phyloP scores from a whole-genome alignment of 2,113 vertebrate genomes.

The Scomber japonicus region DNA sequence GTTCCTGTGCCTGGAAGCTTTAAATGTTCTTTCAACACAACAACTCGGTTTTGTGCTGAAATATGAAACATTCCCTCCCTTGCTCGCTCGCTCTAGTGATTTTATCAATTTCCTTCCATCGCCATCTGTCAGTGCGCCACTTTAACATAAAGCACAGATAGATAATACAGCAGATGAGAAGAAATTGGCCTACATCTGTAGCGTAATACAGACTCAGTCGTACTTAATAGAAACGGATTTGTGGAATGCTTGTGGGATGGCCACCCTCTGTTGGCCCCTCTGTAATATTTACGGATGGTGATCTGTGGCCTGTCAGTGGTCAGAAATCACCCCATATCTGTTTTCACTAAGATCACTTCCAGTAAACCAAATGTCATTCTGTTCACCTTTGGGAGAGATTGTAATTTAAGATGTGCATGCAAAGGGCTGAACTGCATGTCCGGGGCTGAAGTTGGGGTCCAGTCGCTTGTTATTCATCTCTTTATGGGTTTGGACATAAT shows the following conservation, averaged over 20 bases:
- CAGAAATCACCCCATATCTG: constrained; percentile 81
- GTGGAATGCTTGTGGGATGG: constrained; percentile 81
- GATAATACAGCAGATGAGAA: constrained; percentile 44
- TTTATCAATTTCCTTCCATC: constrained; percentile 54
- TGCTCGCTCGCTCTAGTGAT: constrained; percentile 13
- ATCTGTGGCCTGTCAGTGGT: constrained; percentile 80
- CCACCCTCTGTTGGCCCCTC: constrained; percentile 76
- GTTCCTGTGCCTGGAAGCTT: neutral
- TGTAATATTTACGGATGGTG: constrained; percentile 79
- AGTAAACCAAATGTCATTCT: constrained; percentile 79
- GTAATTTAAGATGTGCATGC: constrained; percentile 74
- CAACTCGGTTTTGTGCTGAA: constrained; percentile 33
- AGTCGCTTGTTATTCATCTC: constrained; percentile 67
- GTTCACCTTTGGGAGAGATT: constrained; percentile 75
- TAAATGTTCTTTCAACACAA: constrained; percentile 43
- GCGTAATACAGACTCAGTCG: constrained; percentile 46
- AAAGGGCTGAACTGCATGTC: constrained; percentile 48
- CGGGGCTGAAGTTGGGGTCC: constrained; percentile 37
- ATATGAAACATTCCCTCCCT: constrained; percentile 44
- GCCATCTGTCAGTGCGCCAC: constrained; percentile 54
- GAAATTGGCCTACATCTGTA: constrained; percentile 47
- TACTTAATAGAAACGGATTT: constrained; percentile 79
- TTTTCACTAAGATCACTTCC: constrained; percentile 78
- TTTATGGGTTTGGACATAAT: constrained; percentile 65
- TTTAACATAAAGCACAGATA: constrained; percentile 43